Conservation (phyloP, 2,113 vertebrate genomes). For the Rutilus rutilus region DNA sequence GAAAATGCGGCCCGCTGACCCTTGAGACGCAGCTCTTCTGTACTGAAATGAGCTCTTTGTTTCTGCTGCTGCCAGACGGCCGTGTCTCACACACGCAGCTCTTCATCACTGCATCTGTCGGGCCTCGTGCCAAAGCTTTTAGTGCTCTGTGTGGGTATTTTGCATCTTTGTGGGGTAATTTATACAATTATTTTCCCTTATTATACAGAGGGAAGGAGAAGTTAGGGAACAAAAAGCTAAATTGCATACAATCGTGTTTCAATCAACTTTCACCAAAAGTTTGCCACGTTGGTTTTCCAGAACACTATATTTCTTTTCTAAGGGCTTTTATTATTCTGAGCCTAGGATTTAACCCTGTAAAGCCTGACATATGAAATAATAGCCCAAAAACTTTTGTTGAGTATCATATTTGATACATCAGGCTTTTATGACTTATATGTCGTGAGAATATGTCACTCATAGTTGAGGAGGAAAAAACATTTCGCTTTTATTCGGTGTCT, state of each 20-base stretch:
- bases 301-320: not conserved
- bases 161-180: conserved; percentile 28
- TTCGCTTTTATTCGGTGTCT: not conserved
- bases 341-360: too few species aligned
- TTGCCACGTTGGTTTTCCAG: not conserved
- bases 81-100: conserved; percentile 37
- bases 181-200: not conserved
- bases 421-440: not conserved
- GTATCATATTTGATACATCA: not conserved
- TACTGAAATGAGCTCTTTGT: conserved; percentile 74
- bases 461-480: not conserved
- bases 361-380: too few species aligned
- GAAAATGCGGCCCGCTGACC: conserved; percentile 78
- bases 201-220: conserved; percentile 14
- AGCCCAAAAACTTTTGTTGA: not conserved
- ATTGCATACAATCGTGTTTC: not conserved
- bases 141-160: conserved; percentile 12
- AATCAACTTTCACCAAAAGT: not conserved
- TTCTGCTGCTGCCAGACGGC: conserved; percentile 59
- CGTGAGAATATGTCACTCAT: not conserved
- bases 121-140: conserved; percentile 7
- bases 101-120: conserved; percentile 34
- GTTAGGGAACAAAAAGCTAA: not conserved
- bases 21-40: conserved; percentile 64
- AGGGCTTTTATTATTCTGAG: not conserved